Conservation (phyloP, 1,140 invertebrate species). For the Tetragonula clypearis region DNA sequence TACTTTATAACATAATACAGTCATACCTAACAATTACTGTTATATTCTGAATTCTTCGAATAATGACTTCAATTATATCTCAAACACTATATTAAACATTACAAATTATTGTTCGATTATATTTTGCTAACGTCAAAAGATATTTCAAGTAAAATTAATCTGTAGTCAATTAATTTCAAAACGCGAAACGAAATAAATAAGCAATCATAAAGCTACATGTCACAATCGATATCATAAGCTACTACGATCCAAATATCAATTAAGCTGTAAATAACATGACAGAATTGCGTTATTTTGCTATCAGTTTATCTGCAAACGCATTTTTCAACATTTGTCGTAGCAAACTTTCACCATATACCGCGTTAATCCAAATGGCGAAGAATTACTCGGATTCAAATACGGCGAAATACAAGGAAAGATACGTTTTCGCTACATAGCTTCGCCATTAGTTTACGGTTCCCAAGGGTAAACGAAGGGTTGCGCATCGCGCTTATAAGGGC, state of each 20-base stretch:
- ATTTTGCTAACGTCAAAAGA: no score
- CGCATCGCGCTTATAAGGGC: slow-evolving; percentile 64
- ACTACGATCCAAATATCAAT: not conserved
- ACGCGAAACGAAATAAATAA: not conserved
- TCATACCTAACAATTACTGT: not conserved
- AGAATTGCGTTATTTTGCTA: not conserved
- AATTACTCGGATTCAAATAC: slow-evolving; percentile 49
- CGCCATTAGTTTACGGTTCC: slow-evolving; percentile 79
- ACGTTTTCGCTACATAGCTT: slow-evolving; percentile 65
- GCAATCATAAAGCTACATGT: not conserved
- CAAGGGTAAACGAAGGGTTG: slow-evolving; percentile 70
- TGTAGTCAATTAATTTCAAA: not conserved
- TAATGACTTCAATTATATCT: not conserved
- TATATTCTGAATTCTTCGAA: not conserved
- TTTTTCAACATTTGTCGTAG: not conserved
- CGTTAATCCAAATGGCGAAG: slow-evolving; percentile 6
- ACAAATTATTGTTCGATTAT: no score
- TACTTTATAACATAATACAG: not conserved
- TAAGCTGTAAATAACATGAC: not conserved
- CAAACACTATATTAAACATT: no score
- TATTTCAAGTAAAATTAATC: no score
- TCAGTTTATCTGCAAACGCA: not conserved
- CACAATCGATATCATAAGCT: not conserved
- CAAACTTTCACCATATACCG: not conserved
- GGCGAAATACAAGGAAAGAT: slow-evolving; percentile 60